Evolutionary conservation across 2,888 invertebrate species (phyloP).

Genomic region (Myopa testacea): DNA sequence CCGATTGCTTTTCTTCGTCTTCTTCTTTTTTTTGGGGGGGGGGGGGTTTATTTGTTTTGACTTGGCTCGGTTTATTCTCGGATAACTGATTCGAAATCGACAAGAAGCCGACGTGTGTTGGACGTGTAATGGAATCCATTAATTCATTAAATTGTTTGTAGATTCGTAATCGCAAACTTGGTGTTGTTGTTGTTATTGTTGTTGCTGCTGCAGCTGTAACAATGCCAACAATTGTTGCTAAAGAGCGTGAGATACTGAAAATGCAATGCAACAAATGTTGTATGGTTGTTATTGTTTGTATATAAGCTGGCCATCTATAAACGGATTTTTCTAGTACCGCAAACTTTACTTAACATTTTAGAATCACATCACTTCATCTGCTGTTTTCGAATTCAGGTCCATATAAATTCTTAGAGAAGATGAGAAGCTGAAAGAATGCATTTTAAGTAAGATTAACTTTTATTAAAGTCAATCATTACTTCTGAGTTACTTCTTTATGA

Average conservation of each 20-base stretch:
- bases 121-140: constrained; percentile 29
- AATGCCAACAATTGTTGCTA: not conserved
- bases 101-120: constrained; percentile 18
- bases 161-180: constrained; percentile 17
- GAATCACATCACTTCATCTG: too few relatives aligned
- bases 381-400: too few relatives aligned
- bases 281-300: not conserved
- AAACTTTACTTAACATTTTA: too few relatives aligned
- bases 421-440: too few relatives aligned
- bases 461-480: too few relatives aligned
- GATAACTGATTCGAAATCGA: constrained; percentile 30
- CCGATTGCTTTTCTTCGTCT: not conserved
- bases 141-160: constrained; percentile 30
- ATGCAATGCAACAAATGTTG: not conserved
- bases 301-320: not conserved
- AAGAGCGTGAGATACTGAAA: constrained; percentile 15
- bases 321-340: too few relatives aligned
- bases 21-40: not conserved
- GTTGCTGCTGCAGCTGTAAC: constrained; percentile 11
- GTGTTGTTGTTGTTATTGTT: constrained; percentile 21
- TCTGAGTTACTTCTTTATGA: too few relatives aligned
- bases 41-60: not conserved
- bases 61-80: constrained; percentile 31
- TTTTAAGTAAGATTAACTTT: too few relatives aligned
- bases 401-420: too few relatives aligned